Evolutionary conservation across 2,113 vertebrate genomes (phyloP).

Genomic region (Anarrhichthys ocellatus): DNA sequence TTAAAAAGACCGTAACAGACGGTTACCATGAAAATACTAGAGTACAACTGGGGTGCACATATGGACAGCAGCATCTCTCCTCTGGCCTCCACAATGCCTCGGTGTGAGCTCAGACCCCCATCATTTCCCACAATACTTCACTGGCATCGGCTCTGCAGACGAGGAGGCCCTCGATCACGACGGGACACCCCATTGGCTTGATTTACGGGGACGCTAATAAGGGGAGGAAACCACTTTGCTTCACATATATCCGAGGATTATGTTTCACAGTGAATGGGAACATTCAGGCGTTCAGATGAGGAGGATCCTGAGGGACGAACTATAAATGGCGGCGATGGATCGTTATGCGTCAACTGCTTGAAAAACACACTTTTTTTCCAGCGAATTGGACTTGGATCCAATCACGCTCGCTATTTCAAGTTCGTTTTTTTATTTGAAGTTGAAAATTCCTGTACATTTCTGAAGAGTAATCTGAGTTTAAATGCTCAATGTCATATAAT

Average conservation of each 20-base stretch:
- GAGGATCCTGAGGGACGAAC: constrained; percentile 56
- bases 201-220: constrained; percentile 77
- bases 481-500: constrained; percentile 34
- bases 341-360: constrained; percentile 57
- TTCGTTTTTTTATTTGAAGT: constrained; percentile 51
- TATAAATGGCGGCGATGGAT: constrained; percentile 24
- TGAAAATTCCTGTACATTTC: constrained; percentile 41
- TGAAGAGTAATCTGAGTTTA: constrained; percentile 48
- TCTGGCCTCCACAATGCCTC: constrained; percentile 23
- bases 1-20: neutral
- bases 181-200: constrained; percentile 72
- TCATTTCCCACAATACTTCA: constrained; percentile 52
- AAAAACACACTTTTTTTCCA: constrained; percentile 59
- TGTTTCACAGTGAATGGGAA: constrained; percentile 69
- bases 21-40: constrained; percentile 1
- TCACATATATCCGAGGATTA: constrained; percentile 53
- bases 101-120: constrained; percentile 33
- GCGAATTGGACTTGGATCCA: constrained; percentile 53
- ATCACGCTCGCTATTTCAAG: constrained; percentile 36
- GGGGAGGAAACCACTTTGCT: constrained; percentile 64
- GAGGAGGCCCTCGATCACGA: constrained; percentile 47
- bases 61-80: neutral
- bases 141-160: constrained; percentile 37
- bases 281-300: constrained; percentile 63
- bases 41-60: no score